These are phyloP conservation scores for Physella acuta DNA, from an alignment of 1,140 invertebrate genomes.

Conservation along the genomic window DNA sequence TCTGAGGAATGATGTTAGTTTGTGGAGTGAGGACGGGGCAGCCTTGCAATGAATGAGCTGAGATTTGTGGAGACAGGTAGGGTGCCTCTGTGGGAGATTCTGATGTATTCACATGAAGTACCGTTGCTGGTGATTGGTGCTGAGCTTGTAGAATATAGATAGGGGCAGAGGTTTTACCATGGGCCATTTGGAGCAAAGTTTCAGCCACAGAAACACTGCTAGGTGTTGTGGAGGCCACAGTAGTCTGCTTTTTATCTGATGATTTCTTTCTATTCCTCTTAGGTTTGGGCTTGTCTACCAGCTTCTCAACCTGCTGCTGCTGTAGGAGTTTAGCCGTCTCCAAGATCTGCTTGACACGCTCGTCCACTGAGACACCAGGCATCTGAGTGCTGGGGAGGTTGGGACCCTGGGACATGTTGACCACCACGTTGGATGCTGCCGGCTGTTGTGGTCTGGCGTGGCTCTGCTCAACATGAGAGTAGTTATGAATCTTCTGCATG, in stretches of 20 bases:
- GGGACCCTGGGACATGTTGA: no score
- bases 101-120: not conserved
- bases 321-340: not conserved
- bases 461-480: no score
- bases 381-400: no score
- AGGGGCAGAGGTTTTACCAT: not conserved
- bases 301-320: not conserved
- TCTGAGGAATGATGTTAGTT: no score
- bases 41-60: not conserved
- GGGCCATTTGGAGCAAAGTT: conserved; percentile 15
- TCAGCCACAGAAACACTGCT: conserved; percentile 2
- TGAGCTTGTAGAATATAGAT: no score
- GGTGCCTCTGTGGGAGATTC: not conserved
- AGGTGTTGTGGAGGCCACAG: not conserved
- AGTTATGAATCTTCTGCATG: no score
- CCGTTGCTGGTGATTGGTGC: not conserved
- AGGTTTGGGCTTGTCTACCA: not conserved
- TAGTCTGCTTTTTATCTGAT: not conserved
- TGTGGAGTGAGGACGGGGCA: no score
- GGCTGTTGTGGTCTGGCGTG: no score
- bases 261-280: not conserved
- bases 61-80: not conserved
- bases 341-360: not conserved
- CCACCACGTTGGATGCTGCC: no score
- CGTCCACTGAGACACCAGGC: not conserved